Evolutionary conservation across 2,797 vertebrate genomes (phyloP).

Genomic region (Myotis planiceps): DNA sequence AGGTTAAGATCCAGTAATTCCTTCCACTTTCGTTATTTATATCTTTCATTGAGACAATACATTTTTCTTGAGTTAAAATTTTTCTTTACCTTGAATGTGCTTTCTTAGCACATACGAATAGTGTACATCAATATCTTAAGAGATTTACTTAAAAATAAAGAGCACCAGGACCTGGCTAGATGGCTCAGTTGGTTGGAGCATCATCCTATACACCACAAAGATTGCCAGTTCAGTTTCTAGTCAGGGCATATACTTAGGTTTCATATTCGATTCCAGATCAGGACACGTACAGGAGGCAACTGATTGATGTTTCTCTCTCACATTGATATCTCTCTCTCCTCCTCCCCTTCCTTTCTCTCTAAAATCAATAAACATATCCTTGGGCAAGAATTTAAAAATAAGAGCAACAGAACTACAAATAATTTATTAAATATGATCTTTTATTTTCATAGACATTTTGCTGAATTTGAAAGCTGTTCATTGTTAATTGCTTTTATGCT

Average conservation of each 20-base stretch:
- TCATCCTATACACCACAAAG: background rate
- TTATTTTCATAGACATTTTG: background rate
- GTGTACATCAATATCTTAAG: conserved; percentile 4
- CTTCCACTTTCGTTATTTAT: conserved; percentile 48
- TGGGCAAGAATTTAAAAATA: background rate
- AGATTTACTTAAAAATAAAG: conserved; percentile 44
- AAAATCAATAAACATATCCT: background rate
- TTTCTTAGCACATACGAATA: conserved; percentile 8
- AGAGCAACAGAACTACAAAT: background rate
- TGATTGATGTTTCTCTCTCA: background rate
- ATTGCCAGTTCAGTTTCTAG: background rate
- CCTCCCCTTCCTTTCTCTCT: background rate
- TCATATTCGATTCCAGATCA: no score
- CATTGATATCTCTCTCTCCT: background rate
- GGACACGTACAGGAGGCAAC: background rate
- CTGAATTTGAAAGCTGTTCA: background rate
- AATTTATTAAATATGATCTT: background rate
- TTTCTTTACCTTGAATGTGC: background rate
- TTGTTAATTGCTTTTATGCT: background rate
- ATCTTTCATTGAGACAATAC: conserved; percentile 39
- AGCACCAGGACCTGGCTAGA: background rate
- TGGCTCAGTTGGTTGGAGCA: background rate
- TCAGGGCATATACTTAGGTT: background rate
- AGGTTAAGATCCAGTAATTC: conserved; percentile 39
- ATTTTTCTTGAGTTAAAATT: background rate